phyloP scores from a whole-genome alignment of 2,888 invertebrate species.

The Luperina nickerlii region DNA sequence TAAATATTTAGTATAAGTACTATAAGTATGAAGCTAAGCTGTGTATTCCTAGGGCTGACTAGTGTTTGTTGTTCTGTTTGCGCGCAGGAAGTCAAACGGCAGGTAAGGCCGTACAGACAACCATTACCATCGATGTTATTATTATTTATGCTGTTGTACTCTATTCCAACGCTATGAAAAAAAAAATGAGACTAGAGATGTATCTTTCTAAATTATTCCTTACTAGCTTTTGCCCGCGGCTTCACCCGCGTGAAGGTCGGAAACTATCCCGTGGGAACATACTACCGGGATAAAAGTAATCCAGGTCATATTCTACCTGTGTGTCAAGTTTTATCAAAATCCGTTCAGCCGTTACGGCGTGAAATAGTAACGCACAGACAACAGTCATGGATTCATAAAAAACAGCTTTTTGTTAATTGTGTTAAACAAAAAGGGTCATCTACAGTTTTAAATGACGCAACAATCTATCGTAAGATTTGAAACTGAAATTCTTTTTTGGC shows the following conservation, averaged over 20 bases:
- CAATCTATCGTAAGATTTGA: too few relatives aligned
- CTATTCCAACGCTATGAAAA: constrained; percentile 15
- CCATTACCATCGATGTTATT: constrained; percentile 62
- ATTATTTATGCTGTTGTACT: constrained; percentile 59
- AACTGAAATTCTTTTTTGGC: not conserved
- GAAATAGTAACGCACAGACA: too few relatives aligned
- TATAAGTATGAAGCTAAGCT: constrained; percentile 48
- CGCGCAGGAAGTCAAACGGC: constrained; percentile 88
- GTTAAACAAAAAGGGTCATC: not conserved
- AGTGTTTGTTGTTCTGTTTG: constrained; percentile 84
- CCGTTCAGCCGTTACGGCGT: too few relatives aligned
- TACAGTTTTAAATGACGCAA: not conserved
- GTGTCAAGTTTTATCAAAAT: too few relatives aligned
- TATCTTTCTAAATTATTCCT: constrained; percentile 18
- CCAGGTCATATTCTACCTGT: not conserved
- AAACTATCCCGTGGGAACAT: not conserved
- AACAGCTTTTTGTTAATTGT: not conserved
- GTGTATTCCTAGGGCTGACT: constrained; percentile 72
- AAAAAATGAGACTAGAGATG: constrained; percentile 53
- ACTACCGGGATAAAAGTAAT: not conserved
- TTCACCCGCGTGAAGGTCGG: too few relatives aligned
- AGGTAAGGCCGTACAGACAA: constrained; percentile 84
- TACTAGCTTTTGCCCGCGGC: too few relatives aligned
- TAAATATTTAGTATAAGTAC: constrained; percentile 32
- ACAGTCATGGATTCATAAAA: not conserved